Evolutionary conservation across 1,140 invertebrate genomes (phyloP), one percentile per base, ranked within the genome.

Genomic region (Zaprionus nigranus): DNA sequence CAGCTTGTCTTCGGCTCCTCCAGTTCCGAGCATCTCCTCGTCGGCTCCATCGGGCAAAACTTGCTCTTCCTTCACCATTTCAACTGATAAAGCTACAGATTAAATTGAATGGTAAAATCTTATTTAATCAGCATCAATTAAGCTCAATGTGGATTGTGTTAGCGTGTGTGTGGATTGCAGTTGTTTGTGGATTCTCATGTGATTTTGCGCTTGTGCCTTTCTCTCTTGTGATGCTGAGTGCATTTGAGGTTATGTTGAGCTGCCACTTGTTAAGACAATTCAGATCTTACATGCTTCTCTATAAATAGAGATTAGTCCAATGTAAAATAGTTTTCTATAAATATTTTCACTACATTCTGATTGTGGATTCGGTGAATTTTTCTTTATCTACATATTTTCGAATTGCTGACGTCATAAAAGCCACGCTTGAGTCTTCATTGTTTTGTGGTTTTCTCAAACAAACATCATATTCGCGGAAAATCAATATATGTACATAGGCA

Each of bases 1-100:
- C 66, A 94, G 93, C 78, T 95, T 95, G 2, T 94, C 94, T 5
- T 95, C 95, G 54, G 95, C 94, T 22, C 68, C 54, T 12, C 70
- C 75, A 2, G 68, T 11, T 3, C 94, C 93, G 2, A 96, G 94
- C 94, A 96, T 95, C 78, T 95, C 95, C 84, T 96, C 96, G 63
- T 95, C 94, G 5, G 95, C 95, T 5, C 94, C 95, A 91, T 95
- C 95, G 40, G 77, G 75, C n/a, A 64, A 63, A 36, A 63, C 63
- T 11, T 88, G 88, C 51, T 92, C 84, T 46, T 92, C 91, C 26
- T 88, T 85, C 15, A 91, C 91, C 91, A 92, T 92, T 34, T 90
- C 78, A 24, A 38, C 72, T 49, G 60, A 54, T 73, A 69, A 57
- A 60, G 56, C 54, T 63, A 58, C 17, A 34, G 57, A 73, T 68